Conservation (phyloP, 2,797 vertebrate species). For the Cynodonichthys magdalenae region DNA sequence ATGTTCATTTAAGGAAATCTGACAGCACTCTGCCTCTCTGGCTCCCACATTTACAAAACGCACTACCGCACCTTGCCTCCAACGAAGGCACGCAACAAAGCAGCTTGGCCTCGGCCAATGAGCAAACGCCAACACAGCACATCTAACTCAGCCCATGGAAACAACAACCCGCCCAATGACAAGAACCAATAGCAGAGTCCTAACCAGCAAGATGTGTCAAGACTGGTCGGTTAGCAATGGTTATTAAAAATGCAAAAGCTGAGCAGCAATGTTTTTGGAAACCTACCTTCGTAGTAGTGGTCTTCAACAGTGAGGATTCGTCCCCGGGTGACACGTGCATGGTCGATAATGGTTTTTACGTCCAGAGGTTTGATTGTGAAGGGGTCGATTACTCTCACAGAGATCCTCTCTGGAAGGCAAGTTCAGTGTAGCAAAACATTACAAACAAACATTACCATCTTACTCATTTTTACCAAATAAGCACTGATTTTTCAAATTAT, state of each 20-base stretch:
- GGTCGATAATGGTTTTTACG: constrained; percentile 89
- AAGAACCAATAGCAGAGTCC: constrained; percentile 51
- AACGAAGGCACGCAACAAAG: constrained; percentile 37
- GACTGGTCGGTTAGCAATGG: constrained; percentile 21
- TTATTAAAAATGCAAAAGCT: constrained; percentile 50
- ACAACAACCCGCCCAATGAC: constrained; percentile 33
- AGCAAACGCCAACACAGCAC: constrained; percentile 52
- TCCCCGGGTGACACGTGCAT: constrained; percentile 88
- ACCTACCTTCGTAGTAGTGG: constrained; percentile 92
- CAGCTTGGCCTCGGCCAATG: constrained; percentile 50
- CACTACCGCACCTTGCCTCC: constrained; percentile 44
- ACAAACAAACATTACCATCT: background rate
- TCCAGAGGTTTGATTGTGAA: constrained; percentile 98
- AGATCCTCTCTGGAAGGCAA: constrained; percentile 86
- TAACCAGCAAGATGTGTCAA: constrained; percentile 23
- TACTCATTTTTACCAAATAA: too few species aligned
- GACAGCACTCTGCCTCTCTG: constrained; percentile 76
- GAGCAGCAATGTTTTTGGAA: constrained; percentile 19
- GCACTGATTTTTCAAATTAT: background rate
- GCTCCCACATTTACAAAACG: constrained; percentile 55
- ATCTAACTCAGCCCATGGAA: constrained; percentile 60
- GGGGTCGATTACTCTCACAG: constrained; percentile 88
- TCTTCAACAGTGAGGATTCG: constrained; percentile 94
- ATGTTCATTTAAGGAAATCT: constrained; percentile 76
- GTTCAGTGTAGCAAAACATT: background rate